phyloP scores from a whole-genome alignment of 2,113 vertebrate genomes.

The Phainopepla nitens region DNA sequence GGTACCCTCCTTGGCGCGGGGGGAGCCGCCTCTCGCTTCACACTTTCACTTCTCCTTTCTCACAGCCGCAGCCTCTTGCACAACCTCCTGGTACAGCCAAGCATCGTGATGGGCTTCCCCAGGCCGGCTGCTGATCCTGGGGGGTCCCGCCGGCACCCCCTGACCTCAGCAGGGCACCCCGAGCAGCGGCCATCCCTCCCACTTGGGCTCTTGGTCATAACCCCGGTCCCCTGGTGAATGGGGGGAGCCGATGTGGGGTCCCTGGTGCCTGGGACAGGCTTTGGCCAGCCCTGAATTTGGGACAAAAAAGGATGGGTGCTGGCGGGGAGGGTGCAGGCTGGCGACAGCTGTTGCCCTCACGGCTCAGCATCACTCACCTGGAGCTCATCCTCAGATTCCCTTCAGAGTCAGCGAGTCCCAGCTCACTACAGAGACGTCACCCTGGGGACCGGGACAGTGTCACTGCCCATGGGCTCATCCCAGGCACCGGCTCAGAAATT shows the following conservation, averaged over 20 bases:
- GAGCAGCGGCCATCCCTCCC: neutral
- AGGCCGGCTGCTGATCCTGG: neutral
- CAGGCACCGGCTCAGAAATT: neutral
- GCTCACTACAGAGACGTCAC: neutral
- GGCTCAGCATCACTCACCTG: neutral
- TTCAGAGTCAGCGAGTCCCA: neutral
- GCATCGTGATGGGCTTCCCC: neutral
- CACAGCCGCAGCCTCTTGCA: constrained; percentile 22
- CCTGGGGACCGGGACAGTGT: neutral
- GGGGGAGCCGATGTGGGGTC: neutral
- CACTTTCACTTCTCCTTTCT: constrained; percentile 58
- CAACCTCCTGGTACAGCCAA: neutral
- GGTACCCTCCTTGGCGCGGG: neutral
- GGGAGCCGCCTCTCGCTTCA: neutral
- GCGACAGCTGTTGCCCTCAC: neutral
- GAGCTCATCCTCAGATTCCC: neutral
- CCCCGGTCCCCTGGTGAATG: neutral
- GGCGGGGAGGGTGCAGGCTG: neutral
- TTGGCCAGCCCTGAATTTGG: neutral
- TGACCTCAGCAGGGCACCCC: neutral
- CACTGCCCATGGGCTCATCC: neutral
- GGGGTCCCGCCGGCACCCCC: neutral
- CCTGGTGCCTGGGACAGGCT: neutral
- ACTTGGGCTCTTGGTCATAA: neutral
- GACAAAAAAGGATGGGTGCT: neutral